Percentiles rank a stretch among this genome's conserved stretches.
phyloP scores from a whole-genome alignment of 2,113 vertebrate species.

The Upupa epops region DNA sequence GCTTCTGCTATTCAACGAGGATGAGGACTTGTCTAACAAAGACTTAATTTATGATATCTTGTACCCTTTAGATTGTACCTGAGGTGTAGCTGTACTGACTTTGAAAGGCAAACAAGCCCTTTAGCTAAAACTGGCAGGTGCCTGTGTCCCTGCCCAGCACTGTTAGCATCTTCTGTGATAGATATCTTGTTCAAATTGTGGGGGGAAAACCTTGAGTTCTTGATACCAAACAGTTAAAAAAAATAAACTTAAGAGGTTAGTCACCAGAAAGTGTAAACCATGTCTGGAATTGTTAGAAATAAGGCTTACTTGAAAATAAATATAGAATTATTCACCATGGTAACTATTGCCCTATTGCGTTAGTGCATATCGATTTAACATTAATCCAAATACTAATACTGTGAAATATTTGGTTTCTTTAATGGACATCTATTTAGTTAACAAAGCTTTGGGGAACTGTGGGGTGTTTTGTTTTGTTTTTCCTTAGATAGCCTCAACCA shows the following conservation, averaged over 20 bases:
- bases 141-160: accelerated
- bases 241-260: conserved; percentile 5
- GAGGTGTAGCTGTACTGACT: not conserved
- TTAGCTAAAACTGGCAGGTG: not conserved
- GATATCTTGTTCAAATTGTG: not conserved
- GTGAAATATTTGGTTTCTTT: conserved; percentile 51
- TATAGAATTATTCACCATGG: conserved; percentile 60
- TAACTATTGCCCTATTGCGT: conserved; percentile 40
- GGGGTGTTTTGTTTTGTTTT: not conserved
- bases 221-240: conserved; percentile 22
- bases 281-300: conserved; percentile 57
- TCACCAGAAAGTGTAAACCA: conserved; percentile 49
- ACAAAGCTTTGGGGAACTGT: conserved; percentile 18
- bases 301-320: conserved; percentile 62
- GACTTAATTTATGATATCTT: not conserved
- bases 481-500: not conserved
- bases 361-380: conserved; percentile 24
- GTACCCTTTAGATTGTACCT: not conserved
- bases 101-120: not conserved
- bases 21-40: not conserved
- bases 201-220: not conserved
- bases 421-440: conserved; percentile 47
- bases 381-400: conserved; percentile 46
- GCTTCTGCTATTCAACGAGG: not conserved
- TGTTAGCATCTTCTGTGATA: not conserved